Evolutionary conservation across 2,797 vertebrate species (phyloP).

Genomic region (Sebastes trivittatus): DNA sequence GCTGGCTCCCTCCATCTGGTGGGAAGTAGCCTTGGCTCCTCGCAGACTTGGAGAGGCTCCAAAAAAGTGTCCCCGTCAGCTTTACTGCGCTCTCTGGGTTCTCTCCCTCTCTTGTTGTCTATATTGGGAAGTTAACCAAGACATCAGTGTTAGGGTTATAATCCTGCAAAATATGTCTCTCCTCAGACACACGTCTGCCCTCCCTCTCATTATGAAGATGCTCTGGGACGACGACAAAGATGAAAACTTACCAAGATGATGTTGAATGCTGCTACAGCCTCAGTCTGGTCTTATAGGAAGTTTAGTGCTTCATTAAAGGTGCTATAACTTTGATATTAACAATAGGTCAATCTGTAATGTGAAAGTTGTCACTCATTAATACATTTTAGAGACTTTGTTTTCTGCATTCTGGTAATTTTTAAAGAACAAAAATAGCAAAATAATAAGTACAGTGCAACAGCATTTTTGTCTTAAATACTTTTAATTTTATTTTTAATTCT

Average conservation of each 20-base stretch:
- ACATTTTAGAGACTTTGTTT: too few relatives aligned
- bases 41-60: slow-evolving; percentile 38
- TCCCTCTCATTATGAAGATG: background rate
- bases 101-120: slow-evolving; percentile 6
- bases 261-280: background rate
- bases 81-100: background rate
- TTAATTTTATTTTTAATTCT: too few relatives aligned
- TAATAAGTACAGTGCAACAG: too few relatives aligned
- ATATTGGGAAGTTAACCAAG: slow-evolving; percentile 13
- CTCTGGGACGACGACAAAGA: background rate
- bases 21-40: slow-evolving; percentile 32
- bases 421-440: too few relatives aligned
- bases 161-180: slow-evolving; percentile 27
- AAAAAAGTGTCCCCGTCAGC: slow-evolving; percentile 22
- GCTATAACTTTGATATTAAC: background rate
- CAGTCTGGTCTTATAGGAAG: background rate
- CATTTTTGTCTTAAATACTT: too few relatives aligned
- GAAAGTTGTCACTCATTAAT: background rate
- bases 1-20: slow-evolving; percentile 54
- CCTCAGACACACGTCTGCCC: background rate
- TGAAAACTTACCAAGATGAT: background rate
- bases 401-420: too few relatives aligned
- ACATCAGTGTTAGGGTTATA: slow-evolving; percentile 8
- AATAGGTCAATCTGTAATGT: background rate
- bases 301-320: background rate